Evolutionary conservation across 2,113 vertebrate genomes (phyloP).

Genomic region (Sylvietta virens): DNA sequence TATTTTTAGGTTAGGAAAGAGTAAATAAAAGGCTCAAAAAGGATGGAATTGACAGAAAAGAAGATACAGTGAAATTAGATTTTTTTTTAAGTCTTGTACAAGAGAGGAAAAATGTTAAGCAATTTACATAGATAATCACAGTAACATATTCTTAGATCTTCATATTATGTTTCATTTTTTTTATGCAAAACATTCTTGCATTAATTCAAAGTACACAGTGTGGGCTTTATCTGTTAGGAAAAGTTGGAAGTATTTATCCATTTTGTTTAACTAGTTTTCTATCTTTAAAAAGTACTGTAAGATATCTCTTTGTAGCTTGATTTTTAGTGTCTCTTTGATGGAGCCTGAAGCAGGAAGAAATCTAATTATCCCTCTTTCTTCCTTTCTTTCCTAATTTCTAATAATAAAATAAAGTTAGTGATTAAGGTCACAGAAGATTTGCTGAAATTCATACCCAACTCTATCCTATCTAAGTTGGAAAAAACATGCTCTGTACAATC

Average conservation of each 20-base stretch:
- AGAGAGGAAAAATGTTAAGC: background rate
- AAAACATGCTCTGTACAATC: background rate
- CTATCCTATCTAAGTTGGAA: background rate
- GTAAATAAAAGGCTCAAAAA: background rate
- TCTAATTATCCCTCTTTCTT: constrained; percentile 9
- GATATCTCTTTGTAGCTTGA: constrained; percentile 3
- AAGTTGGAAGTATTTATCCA: constrained; percentile 46
- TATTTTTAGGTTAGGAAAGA: background rate
- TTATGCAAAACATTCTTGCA: constrained; percentile 28
- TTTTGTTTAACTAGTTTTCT: constrained; percentile 37
- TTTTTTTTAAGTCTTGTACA: background rate
- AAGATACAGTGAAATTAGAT: background rate
- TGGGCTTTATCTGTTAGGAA: constrained; percentile 29
- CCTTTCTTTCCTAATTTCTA: constrained; percentile 5
- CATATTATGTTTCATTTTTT: constrained; percentile 34
- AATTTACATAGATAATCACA: constrained; percentile 44
- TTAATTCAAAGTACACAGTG: constrained; percentile 22
- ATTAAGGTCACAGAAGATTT: background rate
- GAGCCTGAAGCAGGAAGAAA: constrained; percentile 1
- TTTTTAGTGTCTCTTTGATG: constrained; percentile 34
- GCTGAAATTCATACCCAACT: background rate
- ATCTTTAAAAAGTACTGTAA: constrained; percentile 7
- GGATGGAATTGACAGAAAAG: background rate
- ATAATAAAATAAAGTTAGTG: background rate
- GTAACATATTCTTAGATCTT: constrained; percentile 27